Base-by-base conservation (phyloP, 1,140 invertebrate genomes). In the Lordiphosa clarofinis region DNA sequence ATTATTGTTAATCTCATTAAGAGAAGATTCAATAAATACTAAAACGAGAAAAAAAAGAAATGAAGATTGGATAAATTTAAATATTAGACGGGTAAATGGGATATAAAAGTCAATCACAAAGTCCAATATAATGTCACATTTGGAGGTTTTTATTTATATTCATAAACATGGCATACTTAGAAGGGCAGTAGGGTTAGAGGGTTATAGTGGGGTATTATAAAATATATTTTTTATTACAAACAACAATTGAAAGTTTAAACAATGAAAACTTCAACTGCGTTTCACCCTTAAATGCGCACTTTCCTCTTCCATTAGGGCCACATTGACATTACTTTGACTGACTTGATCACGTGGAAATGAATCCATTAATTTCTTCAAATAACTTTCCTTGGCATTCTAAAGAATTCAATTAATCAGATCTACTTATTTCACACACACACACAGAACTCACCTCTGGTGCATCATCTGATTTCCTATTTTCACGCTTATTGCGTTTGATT, bases 361-460 rank as follows among this genome's bases (percentile, higher is more conserved):
- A 55, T 82, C 76, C 78, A 82, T 65, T 19, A 82, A 50, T 10
- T 84, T 76, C 12, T 82, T 84, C 0, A 82, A 13, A 52, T 82
- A 82, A 13, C 65, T 74, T 38, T 84, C 81, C 36, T 48, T 60
- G 10, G 42, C 15, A 37, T 76, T 81, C 76, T 81, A 13, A 31
- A 15, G 4, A 31, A 28, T 28, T 28, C 13, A 37, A 39, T 11
- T 11, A n/a, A 44, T 11, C 11, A 43, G 39, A 21, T 28, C n/a
- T 35, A 42, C 7, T 3, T 8, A 6, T 15, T 19, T 9, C 6
- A n/a, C 9, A 10, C 1, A 5, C 1, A 5, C 4, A 9, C 3
- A 5, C 7, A 4, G 3, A 6, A 65, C 73, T 65, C 42, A 82
- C 76, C 47, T 76, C 76, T 11, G 59, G 56, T 6, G 56, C 63